phyloP scores from a whole-genome alignment of 2,888 invertebrate species.

The Xanthorhoe spadicearia region DNA sequence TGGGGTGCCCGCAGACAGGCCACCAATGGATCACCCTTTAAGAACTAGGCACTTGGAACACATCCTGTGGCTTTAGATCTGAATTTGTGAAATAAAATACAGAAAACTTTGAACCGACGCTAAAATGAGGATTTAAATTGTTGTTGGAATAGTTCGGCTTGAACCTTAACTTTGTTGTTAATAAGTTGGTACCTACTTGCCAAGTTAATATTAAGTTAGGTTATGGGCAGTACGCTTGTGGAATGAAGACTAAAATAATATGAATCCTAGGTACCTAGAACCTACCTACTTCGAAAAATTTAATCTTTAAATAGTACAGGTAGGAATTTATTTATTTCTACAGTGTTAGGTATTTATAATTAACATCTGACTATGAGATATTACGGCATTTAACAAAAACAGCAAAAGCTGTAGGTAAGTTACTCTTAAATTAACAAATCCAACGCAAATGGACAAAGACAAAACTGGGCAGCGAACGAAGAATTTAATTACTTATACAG shows the following conservation, averaged over 20 bases:
- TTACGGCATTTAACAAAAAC: no score
- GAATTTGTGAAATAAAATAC: conserved; percentile 14
- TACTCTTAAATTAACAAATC: no score
- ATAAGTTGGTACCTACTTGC: background rate
- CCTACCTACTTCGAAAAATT: background rate
- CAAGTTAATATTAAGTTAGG: background rate
- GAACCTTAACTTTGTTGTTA: conserved; percentile 8
- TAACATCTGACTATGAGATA: no score
- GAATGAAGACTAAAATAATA: background rate
- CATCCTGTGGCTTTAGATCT: conserved; percentile 5
- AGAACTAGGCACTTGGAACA: background rate
- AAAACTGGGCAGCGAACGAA: no score
- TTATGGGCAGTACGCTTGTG: background rate
- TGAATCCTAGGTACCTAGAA: background rate
- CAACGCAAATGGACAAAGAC: no score
- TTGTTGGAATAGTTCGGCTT: conserved; percentile 5
- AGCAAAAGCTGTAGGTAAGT: no score
- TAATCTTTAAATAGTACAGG: background rate
- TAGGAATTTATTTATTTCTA: no score
- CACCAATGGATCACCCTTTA: background rate
- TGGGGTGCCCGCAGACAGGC: no score
- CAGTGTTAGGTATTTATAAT: background rate
- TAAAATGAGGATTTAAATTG: conserved; percentile 16
- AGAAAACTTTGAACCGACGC: conserved; percentile 7
- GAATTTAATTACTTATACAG: no score